Conservation (phyloP, 2,888 invertebrate species). For the Agapetus fuscipes region DNA sequence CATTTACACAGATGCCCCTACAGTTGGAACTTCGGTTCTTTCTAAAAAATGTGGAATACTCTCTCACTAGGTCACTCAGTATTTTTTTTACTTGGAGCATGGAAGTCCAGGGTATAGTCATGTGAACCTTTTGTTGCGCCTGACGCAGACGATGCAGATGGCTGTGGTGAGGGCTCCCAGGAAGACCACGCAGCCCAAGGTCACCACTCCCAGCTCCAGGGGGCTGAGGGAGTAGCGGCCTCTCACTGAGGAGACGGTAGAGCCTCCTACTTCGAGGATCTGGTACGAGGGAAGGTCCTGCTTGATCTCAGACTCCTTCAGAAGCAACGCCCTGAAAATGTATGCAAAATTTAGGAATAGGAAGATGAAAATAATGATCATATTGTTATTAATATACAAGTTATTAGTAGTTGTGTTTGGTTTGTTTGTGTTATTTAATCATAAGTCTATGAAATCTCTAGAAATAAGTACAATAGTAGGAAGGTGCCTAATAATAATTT, state of each 20-base stretch:
- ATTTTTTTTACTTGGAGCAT: too few species aligned
- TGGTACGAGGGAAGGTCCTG: slow-evolving; percentile 55
- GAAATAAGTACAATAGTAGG: background rate
- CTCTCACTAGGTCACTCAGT: too few species aligned
- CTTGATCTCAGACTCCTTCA: slow-evolving; percentile 50
- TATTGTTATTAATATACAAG: background rate
- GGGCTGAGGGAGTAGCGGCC: slow-evolving; percentile 45
- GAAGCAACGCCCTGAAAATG: slow-evolving; percentile 48
- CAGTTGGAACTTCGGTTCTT: too few species aligned
- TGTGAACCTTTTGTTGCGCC: slow-evolving; percentile 48
- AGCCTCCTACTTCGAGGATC: slow-evolving; percentile 54
- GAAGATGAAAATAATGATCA: background rate
- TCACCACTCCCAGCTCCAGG: slow-evolving; percentile 70
- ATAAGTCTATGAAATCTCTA: too few species aligned
- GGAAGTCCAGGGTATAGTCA: too few species aligned
- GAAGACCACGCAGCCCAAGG: slow-evolving; percentile 72
- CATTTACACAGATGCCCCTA: too few species aligned
- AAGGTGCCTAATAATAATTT: too few species aligned
- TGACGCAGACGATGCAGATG: slow-evolving; percentile 64
- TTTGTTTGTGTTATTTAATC: too few species aligned
- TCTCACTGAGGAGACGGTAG: slow-evolving; percentile 32
- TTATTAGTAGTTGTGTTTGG: too few species aligned
- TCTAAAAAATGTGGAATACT: too few species aligned
- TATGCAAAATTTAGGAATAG: background rate
- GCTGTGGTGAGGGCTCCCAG: slow-evolving; percentile 72